phyloP scores from a whole-genome alignment of 2,797 vertebrate species.

The Spizella passerina region DNA sequence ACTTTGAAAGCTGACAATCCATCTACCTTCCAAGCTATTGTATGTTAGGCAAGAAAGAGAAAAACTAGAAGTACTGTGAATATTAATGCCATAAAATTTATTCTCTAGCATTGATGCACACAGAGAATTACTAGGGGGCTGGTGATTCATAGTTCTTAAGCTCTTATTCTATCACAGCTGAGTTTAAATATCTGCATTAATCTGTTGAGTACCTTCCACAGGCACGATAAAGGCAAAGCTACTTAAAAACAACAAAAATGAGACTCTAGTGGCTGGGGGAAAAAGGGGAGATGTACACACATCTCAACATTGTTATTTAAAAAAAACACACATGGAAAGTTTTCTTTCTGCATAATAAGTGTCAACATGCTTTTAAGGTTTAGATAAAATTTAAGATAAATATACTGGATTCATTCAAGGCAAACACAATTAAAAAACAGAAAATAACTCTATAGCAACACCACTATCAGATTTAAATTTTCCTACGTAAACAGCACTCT shows the following conservation, averaged over 20 bases:
- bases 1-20: neutral
- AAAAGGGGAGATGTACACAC: neutral
- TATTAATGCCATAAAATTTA: neutral
- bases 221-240: neutral
- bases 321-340: neutral
- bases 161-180: neutral
- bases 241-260: neutral
- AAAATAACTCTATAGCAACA: neutral
- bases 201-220: neutral
- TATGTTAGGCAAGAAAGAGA: neutral
- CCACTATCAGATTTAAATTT: neutral
- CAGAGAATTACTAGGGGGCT: neutral
- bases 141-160: neutral
- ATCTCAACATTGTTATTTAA: neutral
- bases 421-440: neutral
- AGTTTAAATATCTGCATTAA: neutral
- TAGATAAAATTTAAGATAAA: neutral
- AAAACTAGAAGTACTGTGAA: neutral
- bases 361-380: neutral
- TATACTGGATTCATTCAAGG: neutral
- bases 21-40: neutral
- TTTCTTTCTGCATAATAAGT: neutral
- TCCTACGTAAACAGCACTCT: neutral
- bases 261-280: neutral
- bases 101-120: neutral